These are phyloP conservation scores for Dendrocincla tyrannina DNA, from an alignment of 2,797 vertebrate species.

Conservation along the genomic window DNA sequence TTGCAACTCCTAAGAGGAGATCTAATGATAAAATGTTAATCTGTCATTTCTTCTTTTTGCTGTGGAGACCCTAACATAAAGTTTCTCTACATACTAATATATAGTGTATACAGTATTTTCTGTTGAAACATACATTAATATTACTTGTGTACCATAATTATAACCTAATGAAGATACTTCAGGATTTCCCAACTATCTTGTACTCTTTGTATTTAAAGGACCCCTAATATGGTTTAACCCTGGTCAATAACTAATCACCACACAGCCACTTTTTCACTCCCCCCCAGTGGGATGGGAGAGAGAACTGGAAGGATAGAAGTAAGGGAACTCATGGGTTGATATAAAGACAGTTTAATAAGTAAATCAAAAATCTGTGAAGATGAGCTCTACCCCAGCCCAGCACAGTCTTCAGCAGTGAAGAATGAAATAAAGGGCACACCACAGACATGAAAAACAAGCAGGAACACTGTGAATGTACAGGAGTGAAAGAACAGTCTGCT, in stretches of 20 bases:
- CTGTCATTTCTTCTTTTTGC: background rate
- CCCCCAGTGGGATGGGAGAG: background rate
- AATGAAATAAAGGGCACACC: too few relatives aligned
- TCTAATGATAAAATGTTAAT: background rate
- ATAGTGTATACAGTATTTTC: background rate
- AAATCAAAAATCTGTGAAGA: background rate
- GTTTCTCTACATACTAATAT: background rate
- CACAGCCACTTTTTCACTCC: fast-evolving
- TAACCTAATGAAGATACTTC: background rate
- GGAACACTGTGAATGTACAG: background rate
- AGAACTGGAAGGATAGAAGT: background rate
- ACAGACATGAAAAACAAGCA: background rate
- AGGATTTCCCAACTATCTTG: background rate
- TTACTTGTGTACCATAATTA: background rate
- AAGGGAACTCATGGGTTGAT: background rate
- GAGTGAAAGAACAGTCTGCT: background rate
- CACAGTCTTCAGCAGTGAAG: background rate
- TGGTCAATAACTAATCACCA: fast-evolving
- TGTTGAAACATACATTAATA: background rate
- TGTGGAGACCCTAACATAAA: background rate
- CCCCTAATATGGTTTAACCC: fast-evolving
- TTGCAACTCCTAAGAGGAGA: background rate
- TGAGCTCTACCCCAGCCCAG: background rate
- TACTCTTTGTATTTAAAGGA: background rate
- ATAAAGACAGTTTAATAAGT: background rate